Evolutionary conservation across 2,888 invertebrate genomes (phyloP), one percentile per base, ranked within the genome.

Genomic region (Myopa tessellatipennis): DNA sequence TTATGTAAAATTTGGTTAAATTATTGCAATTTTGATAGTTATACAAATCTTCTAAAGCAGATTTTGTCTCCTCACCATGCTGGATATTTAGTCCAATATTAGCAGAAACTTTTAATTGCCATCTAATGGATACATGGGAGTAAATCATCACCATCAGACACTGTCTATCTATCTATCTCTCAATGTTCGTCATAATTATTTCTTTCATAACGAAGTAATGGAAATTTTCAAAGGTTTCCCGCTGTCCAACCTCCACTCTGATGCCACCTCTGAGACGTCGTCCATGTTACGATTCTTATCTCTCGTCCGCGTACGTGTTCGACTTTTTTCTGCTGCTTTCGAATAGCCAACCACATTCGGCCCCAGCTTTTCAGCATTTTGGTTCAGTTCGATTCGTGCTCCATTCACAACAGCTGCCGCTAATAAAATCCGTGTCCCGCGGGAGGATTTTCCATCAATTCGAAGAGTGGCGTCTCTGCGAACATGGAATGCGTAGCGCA

Each of bases 381-480:
- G 55, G 55, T 55, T 5, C 61, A 61, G 34, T 61, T 34, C 61
- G 16, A 8, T 26, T 50, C 50, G 45, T 50, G 68, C 68, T 16
- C 16, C 68, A 26, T 26, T 26, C 50, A 16, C 55, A 68, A 68
- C 55, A 55, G 55, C 55, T 77, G 71, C 69, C 71, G 77, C 68
- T 77, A 63, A 74, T 70, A 71, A 67, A 72, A 71, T 65, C 58
- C 71, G 69, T 80, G 81, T 79, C 82, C 79, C 81, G 65, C 69
- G 82, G 79, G 82, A 82, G 75, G 79, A 81, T 82, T 82, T 80
- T 77, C 82, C 82, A 82, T 82, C 82, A 82, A 82, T 80, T 81
- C 79, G 69, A 75, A 77, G 79, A 79, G 79, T 78, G 80, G 65
- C 60, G n/a, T 55, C 52, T 26, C 26, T 26, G 26, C 26, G 70